A percentile compares a stretch with the other conserved stretches of the same genome.
These are phyloP conservation scores for Chrysina gloriosa DNA, from an alignment of 2,888 invertebrate species.

Conservation along the genomic window DNA sequence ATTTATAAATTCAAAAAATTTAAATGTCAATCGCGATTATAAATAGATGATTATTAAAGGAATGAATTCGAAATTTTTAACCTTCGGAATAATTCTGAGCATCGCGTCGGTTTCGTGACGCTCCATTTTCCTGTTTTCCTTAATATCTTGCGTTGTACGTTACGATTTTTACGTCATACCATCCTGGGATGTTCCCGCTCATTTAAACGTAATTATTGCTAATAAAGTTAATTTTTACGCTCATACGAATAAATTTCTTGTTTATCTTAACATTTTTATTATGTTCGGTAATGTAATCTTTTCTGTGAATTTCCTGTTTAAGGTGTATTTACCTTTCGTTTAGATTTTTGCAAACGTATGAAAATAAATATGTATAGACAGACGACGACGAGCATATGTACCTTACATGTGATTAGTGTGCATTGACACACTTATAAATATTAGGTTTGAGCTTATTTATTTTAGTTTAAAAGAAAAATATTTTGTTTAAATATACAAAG, in stretches of 20 bases:
- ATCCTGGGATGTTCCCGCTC: neutral
- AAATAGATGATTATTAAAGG: too few species aligned
- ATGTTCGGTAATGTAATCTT: neutral
- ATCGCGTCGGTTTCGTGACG: too few species aligned
- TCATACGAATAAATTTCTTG: neutral
- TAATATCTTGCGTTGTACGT: neutral
- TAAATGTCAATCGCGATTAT: constrained; percentile 14
- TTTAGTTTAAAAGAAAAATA: neutral
- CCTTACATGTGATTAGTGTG: constrained; percentile 8
- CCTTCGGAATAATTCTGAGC: too few species aligned
- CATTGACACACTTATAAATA: constrained; percentile 24
- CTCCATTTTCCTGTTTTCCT: neutral
- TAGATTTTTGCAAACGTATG: neutral
- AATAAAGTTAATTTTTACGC: constrained; percentile 13
- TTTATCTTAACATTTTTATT: constrained; percentile 13
- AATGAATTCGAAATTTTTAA: too few species aligned
- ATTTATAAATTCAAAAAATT: constrained; percentile 1
- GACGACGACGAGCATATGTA: neutral
- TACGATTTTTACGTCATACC: constrained; percentile 8
- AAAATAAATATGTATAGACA: constrained; percentile 10
- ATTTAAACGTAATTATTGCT: constrained; percentile 10
- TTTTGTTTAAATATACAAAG: constrained; percentile 2
- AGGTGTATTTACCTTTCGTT: neutral
- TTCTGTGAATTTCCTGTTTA: constrained; percentile 3
- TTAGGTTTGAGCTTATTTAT: neutral